Evolutionary conservation across 1,140 invertebrate species (phyloP), one percentile per base, ranked within the genome.

Genomic region (Lepidostoma basale): DNA sequence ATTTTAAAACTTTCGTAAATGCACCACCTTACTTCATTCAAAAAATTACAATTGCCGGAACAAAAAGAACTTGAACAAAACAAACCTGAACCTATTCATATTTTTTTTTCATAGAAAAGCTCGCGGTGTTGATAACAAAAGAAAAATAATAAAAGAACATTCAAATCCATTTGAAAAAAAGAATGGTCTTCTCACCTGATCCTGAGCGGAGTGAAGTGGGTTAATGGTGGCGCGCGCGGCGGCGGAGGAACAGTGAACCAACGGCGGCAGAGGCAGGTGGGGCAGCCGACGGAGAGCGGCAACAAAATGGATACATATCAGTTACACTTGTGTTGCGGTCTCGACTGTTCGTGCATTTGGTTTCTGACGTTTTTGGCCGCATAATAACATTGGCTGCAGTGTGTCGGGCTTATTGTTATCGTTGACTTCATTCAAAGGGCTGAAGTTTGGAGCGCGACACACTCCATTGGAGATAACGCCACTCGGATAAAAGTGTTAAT

Each of bases 111-210:
- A n/a, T n/a, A n/a, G n/a, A n/a, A n/a, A n/a, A n/a, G n/a, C n/a
- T n/a, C n/a, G n/a, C n/a, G n/a, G n/a, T n/a, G n/a, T n/a, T n/a
- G n/a, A n/a, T n/a, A n/a, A n/a, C n/a, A n/a, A 40, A 40, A 40
- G 39, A 18, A 18, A 39, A 40, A 16, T 16, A 40, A 40, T 18
- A 40, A 40, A 40, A 18, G 39, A 40, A 16, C 39, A 40, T 40
- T 40, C 18, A 16, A 40, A 40, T 16, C 39, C 18, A 40, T 14
- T 40, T 14, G 39, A 40, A 49, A 49, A 49, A 12, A 23, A 23
- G 49, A 30, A 30, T 26, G 25, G 36, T 59, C 36, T 8, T 58
- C 54, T 59, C 54, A 59, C 54, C 54, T 59, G 54, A 59, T 59
- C 54, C 54, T 59, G 54, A 18, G 33, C 5, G 30, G 12, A 20